A percentile compares a stretch with the other conserved stretches of the same genome.
Conservation (phyloP, 2,113 vertebrate genomes). For the Ahaetulla prasina region DNA sequence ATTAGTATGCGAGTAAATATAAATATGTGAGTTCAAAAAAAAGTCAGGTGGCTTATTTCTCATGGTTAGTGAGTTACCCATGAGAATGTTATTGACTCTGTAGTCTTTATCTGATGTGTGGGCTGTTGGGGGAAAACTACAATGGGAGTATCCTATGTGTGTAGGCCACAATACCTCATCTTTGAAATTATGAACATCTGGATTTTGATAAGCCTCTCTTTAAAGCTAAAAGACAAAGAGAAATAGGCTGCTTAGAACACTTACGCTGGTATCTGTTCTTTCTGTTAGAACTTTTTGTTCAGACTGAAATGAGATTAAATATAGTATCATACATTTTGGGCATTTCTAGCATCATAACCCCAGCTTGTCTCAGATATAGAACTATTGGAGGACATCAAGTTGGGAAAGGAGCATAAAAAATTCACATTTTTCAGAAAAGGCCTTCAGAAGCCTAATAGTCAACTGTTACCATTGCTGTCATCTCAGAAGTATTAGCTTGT, state of each 20-base stretch:
- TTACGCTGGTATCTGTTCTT: neutral
- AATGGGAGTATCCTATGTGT: neutral
- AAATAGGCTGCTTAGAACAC: neutral
- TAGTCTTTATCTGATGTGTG: neutral
- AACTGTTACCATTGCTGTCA: neutral
- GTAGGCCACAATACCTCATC: neutral
- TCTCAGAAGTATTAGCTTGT: neutral
- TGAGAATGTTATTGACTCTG: neutral
- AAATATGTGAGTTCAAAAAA: neutral
- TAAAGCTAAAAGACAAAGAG: neutral
- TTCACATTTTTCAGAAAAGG: neutral
- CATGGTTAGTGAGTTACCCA: neutral
- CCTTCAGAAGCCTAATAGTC: neutral
- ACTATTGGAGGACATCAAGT: neutral
- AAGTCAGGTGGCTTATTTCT: neutral
- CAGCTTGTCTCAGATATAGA: neutral
- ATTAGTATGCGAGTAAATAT: slow-evolving; percentile 7
- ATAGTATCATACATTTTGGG: neutral
- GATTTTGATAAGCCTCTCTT: neutral
- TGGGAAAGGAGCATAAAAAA: neutral
- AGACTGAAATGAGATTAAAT: neutral
- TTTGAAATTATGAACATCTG: neutral
- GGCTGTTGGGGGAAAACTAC: neutral
- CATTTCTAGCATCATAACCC: neutral
- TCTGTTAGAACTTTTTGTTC: neutral